Evolutionary conservation across 2,888 invertebrate species (phyloP).

Genomic region (Malacosoma neustria): DNA sequence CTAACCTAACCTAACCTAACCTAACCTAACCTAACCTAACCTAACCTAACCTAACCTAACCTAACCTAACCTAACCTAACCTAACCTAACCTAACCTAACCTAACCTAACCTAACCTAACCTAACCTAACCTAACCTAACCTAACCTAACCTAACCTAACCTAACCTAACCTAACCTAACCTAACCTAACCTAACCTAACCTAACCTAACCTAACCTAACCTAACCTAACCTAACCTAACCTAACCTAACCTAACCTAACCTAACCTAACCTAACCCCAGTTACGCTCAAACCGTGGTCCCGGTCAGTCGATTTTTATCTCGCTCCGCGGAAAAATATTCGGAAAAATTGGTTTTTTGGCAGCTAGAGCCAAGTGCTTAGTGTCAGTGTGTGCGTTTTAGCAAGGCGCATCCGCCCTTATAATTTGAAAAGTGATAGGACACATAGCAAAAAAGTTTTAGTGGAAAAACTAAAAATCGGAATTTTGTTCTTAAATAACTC

Average conservation of each 20-base stretch:
- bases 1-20: constrained; percentile 7
- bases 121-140: constrained; percentile 8
- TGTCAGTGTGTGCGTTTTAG: no score
- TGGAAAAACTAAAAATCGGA: no score
- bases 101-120: constrained; percentile 8
- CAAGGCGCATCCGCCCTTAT: no score
- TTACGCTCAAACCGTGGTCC: no score
- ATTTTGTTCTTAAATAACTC: no score
- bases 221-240: constrained; percentile 12
- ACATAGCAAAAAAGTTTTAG: no score
- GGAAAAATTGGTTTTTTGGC: no score
- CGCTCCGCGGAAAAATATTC: no score
- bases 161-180: constrained; percentile 11
- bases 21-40: constrained; percentile 8
- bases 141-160: constrained; percentile 10
- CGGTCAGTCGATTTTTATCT: no score
- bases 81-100: constrained; percentile 10
- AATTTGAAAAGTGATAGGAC: no score
- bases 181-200: constrained; percentile 13
- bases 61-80: constrained; percentile 10
- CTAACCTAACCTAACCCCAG: no score
- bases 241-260: constrained; percentile 13
- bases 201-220: constrained; percentile 12
- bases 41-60: constrained; percentile 9
- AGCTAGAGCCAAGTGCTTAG: no score